phyloP scores from a whole-genome alignment of 37 sponge, comb jelly and placozoan species.

The Eunapius fragilis region DNA sequence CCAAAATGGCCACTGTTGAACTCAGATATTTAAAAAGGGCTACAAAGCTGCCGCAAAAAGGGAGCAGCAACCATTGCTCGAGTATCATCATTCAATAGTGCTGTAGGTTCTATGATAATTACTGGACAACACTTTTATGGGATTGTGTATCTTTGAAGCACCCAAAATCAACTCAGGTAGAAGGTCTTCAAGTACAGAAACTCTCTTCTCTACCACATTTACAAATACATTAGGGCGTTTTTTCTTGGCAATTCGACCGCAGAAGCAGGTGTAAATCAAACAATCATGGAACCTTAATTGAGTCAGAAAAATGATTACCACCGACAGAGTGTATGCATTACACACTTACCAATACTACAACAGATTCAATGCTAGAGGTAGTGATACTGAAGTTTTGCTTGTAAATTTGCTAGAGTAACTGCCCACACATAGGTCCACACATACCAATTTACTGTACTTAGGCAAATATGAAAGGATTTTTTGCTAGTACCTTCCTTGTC shows the following conservation, averaged over 20 bases:
- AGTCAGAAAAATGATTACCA: too few species aligned
- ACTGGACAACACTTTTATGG: conserved; percentile 12
- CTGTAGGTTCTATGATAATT: conserved; percentile 15
- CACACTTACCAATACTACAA: conserved; percentile 11
- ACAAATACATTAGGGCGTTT: conserved; percentile 1
- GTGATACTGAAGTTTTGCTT: not conserved
- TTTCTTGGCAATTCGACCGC: conserved; percentile 25
- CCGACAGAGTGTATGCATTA: too few species aligned
- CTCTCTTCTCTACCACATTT: not conserved
- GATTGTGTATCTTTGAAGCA: conserved; percentile 3
- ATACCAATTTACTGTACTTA: not conserved
- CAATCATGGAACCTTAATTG: conserved; percentile 19
- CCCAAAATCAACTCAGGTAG: conserved; percentile 19
- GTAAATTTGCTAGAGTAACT: conserved; percentile 42
- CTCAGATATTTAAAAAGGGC: conserved; percentile 6
- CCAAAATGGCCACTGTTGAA: conserved; percentile 23
- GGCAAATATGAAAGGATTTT: not conserved
- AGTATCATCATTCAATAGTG: not conserved
- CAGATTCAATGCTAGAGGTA: conserved; percentile 9
- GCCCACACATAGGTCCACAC: conserved; percentile 25
- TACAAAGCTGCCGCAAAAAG: not conserved
- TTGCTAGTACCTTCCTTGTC: conserved; percentile 25
- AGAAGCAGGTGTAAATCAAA: conserved; percentile 47
- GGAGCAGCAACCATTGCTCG: not conserved
- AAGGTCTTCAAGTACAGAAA: not conserved